Base-by-base conservation (phyloP, 2,113 vertebrate genomes). In the Tenrec ecaudatus region DNA sequence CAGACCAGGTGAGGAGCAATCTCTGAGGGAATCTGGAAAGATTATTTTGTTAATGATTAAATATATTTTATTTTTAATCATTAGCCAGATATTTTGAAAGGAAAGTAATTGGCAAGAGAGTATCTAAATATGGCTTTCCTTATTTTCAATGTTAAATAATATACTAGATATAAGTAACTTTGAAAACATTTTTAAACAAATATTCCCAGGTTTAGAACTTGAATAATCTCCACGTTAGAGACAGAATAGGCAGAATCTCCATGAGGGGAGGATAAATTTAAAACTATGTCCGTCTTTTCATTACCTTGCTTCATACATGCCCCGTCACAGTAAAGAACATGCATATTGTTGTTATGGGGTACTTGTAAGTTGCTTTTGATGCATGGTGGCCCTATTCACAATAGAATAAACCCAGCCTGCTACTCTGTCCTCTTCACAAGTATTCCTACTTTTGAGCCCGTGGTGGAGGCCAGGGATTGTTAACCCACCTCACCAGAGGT, bases 61-160 rank as follows among this genome's bases (percentile, higher is more conserved):
- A 83, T 84, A 36, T n/a, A 31, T 12, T 81, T 62, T 71, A 69
- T 80, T 88, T 91, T 92, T 47, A 83, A 31, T 53, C 91, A 69
- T 82, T 86, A 87, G 86, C 19, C 80, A 95, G 23, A 47, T 78
- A 87, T 76, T 66, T 69, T 96, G 80, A 88, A 95, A 92, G 88
- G 71, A 23, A 96, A 89, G 78, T 84, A 73, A 90, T 58, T 95
- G 62, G 58, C 60, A 90, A 81, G 15, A 12, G 40, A 82, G 23
- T 69, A 88, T 95, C 91, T 92, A 78, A 88, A 91, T 0, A 0
- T 76, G 40, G 4, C 75, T 92, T 87, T 68, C 53, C 75, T 88
- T 47, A 5, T 64, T 78, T 12, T 4, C 73, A 89, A 89, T 76
- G 20, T 64, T 92, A 76, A 83, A 82, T 91, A 90, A 82, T 66